Conservation (phyloP, 2,113 vertebrate species). For the Myiozetetes cayanensis region DNA sequence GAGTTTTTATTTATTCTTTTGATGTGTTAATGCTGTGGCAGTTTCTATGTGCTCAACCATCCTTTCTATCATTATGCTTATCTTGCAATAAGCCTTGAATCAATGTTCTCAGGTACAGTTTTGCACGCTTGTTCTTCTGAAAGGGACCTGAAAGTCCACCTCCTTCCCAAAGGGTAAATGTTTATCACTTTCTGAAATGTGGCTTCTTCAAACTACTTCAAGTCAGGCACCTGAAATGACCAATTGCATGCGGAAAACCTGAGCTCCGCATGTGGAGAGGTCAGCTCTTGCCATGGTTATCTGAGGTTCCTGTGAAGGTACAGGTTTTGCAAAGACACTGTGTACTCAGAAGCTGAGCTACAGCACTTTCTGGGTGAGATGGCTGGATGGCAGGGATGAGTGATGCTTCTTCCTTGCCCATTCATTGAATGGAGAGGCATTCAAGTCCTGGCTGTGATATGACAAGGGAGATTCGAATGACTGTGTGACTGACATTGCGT, state of each 20-base stretch:
- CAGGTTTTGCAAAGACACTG: background rate
- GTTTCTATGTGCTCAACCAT: background rate
- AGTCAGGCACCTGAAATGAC: background rate
- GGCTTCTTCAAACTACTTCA: background rate
- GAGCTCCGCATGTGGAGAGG: fast-evolving
- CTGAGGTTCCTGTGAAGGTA: background rate
- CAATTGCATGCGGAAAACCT: background rate
- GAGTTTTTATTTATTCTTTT: background rate
- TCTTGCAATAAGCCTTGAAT: background rate
- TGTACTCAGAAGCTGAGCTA: background rate
- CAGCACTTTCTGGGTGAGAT: background rate
- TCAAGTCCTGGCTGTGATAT: background rate
- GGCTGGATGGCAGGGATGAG: background rate
- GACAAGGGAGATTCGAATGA: fast-evolving
- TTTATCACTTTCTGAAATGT: background rate
- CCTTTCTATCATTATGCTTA: background rate
- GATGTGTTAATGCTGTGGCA: background rate
- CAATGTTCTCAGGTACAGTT: background rate
- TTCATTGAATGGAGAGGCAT: background rate
- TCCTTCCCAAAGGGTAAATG: background rate
- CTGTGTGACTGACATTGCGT: fast-evolving
- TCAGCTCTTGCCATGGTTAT: background rate
- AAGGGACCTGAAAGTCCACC: background rate
- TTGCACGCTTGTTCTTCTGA: background rate
- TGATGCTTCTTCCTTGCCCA: background rate